These are phyloP conservation scores for Campoletis sonorensis DNA, from an alignment of 1,140 invertebrate genomes.

Conservation along the genomic window DNA sequence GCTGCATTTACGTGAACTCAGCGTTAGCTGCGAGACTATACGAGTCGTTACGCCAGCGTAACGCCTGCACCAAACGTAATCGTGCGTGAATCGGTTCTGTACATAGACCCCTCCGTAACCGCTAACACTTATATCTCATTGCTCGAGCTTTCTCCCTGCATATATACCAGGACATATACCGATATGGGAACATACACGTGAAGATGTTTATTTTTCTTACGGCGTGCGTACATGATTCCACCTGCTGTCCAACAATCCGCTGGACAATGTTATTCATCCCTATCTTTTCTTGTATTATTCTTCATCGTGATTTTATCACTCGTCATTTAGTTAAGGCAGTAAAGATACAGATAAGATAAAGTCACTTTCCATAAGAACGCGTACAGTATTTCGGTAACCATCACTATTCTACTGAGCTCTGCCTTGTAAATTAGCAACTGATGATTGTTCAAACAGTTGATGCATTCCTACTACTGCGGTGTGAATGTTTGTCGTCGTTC, in stretches of 20 bases:
- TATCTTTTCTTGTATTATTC: background rate
- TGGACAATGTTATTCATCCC: background rate
- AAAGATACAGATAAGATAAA: too few relatives aligned
- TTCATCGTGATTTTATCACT: background rate
- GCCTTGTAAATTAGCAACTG: too few relatives aligned
- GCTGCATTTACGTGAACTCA: slow-evolving; percentile 56
- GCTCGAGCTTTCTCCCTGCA: background rate
- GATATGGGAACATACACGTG: background rate
- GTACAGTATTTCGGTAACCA: too few relatives aligned
- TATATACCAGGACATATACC: background rate
- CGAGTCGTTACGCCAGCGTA: slow-evolving; percentile 52
- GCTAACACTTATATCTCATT: slow-evolving; percentile 19
- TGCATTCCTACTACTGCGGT: too few relatives aligned
- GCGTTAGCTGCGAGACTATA: slow-evolving; percentile 17
- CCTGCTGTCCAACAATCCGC: too few relatives aligned
- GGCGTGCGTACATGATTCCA: background rate
- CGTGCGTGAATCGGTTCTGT: slow-evolving; percentile 45
- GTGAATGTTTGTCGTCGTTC: background rate
- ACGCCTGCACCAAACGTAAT: slow-evolving; percentile 55
- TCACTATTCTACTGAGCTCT: too few relatives aligned
- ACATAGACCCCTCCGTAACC: background rate
- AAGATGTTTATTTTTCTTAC: background rate
- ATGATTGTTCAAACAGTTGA: too few relatives aligned
- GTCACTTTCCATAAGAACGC: too few relatives aligned
- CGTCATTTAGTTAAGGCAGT: too few relatives aligned